phyloP scores from a whole-genome alignment of 2,797 vertebrate species.

The Rhinichthys osculus region DNA sequence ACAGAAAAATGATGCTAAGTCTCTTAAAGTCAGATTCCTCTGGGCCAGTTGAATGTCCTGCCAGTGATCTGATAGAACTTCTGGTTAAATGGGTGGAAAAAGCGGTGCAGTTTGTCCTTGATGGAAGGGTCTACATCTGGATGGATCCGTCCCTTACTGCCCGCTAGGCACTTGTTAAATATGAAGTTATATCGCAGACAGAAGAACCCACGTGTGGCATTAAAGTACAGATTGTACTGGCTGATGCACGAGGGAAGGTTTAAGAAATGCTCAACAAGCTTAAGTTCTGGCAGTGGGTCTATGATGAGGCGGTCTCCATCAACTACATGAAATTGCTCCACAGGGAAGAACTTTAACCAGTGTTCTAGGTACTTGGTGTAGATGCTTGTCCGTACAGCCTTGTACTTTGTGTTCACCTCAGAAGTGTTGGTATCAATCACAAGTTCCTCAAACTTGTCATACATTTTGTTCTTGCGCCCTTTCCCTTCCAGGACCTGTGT shows the following conservation, averaged over 20 bases:
- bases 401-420: conserved; percentile 96
- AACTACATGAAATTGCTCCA: conserved; percentile 94
- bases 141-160: conserved; percentile 96
- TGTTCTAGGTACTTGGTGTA: conserved; percentile 96
- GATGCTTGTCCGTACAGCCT: conserved; percentile 94
- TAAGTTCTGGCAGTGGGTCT: conserved; percentile 92
- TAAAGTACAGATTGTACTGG: conserved; percentile 96
- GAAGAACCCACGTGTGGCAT: conserved; percentile 95
- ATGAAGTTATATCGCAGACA: conserved; percentile 95
- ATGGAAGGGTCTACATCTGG: conserved; percentile 90
- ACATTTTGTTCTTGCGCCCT: conserved; percentile 96
- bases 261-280: conserved; percentile 92
- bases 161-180: conserved; percentile 98
- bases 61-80: conserved; percentile 99
- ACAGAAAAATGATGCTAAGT: too few species aligned
- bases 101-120: conserved; percentile 90
- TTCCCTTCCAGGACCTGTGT: conserved; percentile 96
- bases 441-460: conserved; percentile 94
- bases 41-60: conserved; percentile 94
- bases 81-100: conserved; percentile 98
- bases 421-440: conserved; percentile 90
- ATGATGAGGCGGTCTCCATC: conserved; percentile 93
- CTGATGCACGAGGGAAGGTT: conserved; percentile 92
- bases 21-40: conserved; percentile 55
- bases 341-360: conserved; percentile 94